Percentiles rank a stretch among this genome's conserved stretches.
Evolutionary conservation across 2,888 invertebrate species (phyloP).

Genomic region (Dione vanillae): DNA sequence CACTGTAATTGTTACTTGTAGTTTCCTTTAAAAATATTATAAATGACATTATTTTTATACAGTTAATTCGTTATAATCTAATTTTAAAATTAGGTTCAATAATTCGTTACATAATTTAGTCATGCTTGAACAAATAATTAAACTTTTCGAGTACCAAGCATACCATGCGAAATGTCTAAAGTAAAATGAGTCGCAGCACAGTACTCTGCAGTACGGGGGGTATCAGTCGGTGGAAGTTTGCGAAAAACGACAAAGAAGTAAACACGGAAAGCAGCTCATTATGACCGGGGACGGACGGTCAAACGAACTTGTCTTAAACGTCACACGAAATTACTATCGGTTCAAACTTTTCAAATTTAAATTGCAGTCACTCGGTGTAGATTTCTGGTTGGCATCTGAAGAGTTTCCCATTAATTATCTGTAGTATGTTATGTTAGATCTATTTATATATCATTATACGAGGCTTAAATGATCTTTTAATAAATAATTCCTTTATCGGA

Average conservation of each 20-base stretch:
- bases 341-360: slow-evolving; percentile 59
- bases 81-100: too few relatives aligned
- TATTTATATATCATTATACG: too few relatives aligned
- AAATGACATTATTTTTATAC: too few relatives aligned
- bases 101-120: background rate
- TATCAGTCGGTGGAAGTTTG: slow-evolving; percentile 19
- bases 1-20: too few relatives aligned
- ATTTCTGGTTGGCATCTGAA: slow-evolving; percentile 40
- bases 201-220: slow-evolving; percentile 8
- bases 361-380: slow-evolving; percentile 50
- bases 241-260: slow-evolving; percentile 44
- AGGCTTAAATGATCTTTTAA: too few relatives aligned
- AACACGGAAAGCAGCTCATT: slow-evolving; percentile 52
- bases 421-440: background rate
- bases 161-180: background rate
- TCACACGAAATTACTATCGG: slow-evolving; percentile 54
- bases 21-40: too few relatives aligned
- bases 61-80: too few relatives aligned
- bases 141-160: background rate
- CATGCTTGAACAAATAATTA: background rate
- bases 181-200: slow-evolving; percentile 21
- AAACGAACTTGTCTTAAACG: slow-evolving; percentile 54
- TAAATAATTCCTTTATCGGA: too few relatives aligned
- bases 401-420: background rate
- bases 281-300: slow-evolving; percentile 54